Percentiles rank a stretch among this genome's conserved stretches.
Conservation (phyloP, 2,113 vertebrate genomes). For the Nothobranchius furzeri region DNA sequence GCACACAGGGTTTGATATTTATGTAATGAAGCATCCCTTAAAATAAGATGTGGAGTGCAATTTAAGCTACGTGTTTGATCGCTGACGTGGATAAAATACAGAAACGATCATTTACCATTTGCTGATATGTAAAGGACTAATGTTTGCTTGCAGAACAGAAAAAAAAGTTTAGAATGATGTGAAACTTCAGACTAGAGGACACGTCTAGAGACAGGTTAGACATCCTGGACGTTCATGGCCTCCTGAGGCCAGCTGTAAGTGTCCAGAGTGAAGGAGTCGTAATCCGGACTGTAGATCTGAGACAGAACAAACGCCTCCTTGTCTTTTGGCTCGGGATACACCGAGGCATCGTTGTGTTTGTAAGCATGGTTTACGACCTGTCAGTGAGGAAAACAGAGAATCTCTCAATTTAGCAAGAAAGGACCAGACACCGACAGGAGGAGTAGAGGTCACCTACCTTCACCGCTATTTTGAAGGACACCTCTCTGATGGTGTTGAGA, state of each 20-base stretch:
- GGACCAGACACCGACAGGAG: not conserved
- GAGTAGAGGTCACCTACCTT: slow-evolving; percentile 79
- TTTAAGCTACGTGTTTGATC: no score
- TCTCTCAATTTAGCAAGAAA: no score
- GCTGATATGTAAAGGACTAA: no score
- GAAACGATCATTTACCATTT: no score
- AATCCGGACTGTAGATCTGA: slow-evolving; percentile 90
- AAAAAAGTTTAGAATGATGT: slow-evolving; percentile 8
- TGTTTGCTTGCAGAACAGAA: no score
- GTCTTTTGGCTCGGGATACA: slow-evolving; percentile 93
- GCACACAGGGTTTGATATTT: slow-evolving; percentile 17
- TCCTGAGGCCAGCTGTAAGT: slow-evolving; percentile 88
- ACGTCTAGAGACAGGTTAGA: slow-evolving; percentile 71
- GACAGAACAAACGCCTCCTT: slow-evolving; percentile 91
- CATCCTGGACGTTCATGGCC: slow-evolving; percentile 87
- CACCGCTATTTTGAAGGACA: slow-evolving; percentile 94
- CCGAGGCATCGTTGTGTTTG: slow-evolving; percentile 86
- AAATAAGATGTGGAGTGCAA: no score
- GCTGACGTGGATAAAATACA: no score
- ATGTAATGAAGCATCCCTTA: not conserved
- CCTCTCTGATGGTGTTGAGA: slow-evolving; percentile 89
- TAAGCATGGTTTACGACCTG: slow-evolving; percentile 93
- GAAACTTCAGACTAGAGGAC: slow-evolving; percentile 2
- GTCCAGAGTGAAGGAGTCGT: slow-evolving; percentile 90
- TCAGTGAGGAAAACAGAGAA: slow-evolving; percentile 6